Base-by-base conservation (phyloP, 2,113 vertebrate species). In the Syngnathus floridae region DNA sequence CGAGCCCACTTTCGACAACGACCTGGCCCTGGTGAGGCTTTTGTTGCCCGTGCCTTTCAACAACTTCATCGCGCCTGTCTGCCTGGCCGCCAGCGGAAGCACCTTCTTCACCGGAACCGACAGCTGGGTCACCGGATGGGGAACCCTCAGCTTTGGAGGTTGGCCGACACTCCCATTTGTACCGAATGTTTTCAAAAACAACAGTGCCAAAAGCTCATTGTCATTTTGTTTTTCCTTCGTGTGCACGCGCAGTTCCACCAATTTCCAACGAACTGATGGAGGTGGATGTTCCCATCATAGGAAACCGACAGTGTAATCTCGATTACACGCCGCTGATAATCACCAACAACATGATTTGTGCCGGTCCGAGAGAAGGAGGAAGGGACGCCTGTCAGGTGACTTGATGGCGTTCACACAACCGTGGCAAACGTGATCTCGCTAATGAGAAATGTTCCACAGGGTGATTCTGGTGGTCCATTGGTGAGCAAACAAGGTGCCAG, bases 101-200 rank as follows among this genome's bases (percentile, higher is more conserved):
- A 67, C 2, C 61, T 90, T 93, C 65, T 75, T 71, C 38, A 77
- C 4, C 0, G 88, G 88, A 26, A 81, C 81, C 6, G 43, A 40
- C 0, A 81, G 83, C 59, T 92, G 88, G n/a, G 87, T 94, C 74
- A 94, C 93, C 0, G 93, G 94, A 57, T 95, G 92, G 92, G 93
- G 94, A 1, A 16, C 35, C 0, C 69, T 78, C 3, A 35, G 62
- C 82, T 70, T 0, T 81, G 89, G 46, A 87, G 90, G 91, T 92
- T 11, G 9, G 76, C 72, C 19, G 17, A 41, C 54, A 5, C 43
- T 43, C 11, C 11, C 1, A 43, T 11, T 43, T 12, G 12, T 4
- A 1, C 11, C 14, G 4, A 1, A 45, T 45, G 3, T 41, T 41
- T 41, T 0, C 9, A 41, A 41, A 41, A 41, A 41, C 11, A 41